Base-by-base conservation (phyloP, 2,888 invertebrate species). In the Coelopa pilipes region DNA sequence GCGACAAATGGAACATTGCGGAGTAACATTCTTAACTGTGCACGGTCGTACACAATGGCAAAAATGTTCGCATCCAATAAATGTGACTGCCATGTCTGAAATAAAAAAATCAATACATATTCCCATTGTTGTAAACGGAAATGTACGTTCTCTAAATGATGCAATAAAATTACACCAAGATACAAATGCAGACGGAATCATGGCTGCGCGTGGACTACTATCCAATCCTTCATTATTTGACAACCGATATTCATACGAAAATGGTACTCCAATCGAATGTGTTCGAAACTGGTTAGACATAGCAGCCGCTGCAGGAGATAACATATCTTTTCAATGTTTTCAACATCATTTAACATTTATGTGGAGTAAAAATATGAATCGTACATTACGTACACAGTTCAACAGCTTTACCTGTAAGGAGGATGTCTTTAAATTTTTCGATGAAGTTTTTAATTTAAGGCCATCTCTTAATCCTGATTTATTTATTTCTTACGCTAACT, bases 281-380 rank as follows among this genome's bases (percentile, higher is more conserved):
- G 88, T 98, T 1, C 92, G 92, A 86, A 90, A 94, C 72, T 98
- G 97, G 97, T 86, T 94, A 78, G 89, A 92, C 78, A 90, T 94
- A 76, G 92, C 92, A 75, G 88, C 92, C 74, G 83, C 89, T 60
- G 89, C 90, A 34, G 88, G 89, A 77, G 91, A 93, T 59, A 88
- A 87, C 73, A 91, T 94, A 73, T 90, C 92, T 69, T 98, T 95
- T 86, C 92, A 94, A 79, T 92, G 92, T 83, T 96, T 98, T 83
- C 99, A 99, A 88, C 97, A 98, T 85, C 99, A 99, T 88, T 90
- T 99, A 77, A 95, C 96, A 69, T 97, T 96, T 85, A 99, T 99
- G 99, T 89, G 96, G 82, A 96, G 97, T 82, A 93, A 93, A 86
- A 85, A 93, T 55, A 89, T 98, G 79, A 90, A 92, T 0, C 93